These are phyloP conservation scores for Mesoligia furuncula DNA, from an alignment of 2,888 invertebrate species.

Conservation along the genomic window DNA sequence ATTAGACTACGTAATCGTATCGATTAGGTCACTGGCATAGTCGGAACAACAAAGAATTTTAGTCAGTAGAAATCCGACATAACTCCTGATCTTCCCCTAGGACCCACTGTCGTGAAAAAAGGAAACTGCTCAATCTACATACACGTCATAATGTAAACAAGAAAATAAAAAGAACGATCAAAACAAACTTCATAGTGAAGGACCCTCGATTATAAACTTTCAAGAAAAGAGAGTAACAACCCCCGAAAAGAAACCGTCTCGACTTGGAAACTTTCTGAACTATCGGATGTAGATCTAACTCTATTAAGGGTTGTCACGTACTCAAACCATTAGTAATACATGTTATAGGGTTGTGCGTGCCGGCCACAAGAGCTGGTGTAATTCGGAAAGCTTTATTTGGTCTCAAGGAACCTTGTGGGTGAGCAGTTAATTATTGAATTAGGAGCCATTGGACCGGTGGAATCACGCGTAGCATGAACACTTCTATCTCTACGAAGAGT, in stretches of 20 bases:
- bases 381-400: not conserved
- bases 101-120: not conserved
- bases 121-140: not conserved
- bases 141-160: not conserved
- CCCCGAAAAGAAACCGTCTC: not conserved
- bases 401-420: not conserved
- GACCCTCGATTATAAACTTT: not conserved
- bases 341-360: not conserved
- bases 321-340: not conserved
- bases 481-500: too few species aligned
- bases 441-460: not conserved
- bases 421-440: not conserved
- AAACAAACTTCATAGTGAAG: not conserved
- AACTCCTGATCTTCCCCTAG: not conserved
- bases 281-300: constrained; percentile 17
- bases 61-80: not conserved
- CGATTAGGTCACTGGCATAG: too few species aligned
- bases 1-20: too few species aligned
- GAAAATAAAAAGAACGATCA: not conserved
- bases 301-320: not conserved
- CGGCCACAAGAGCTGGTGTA: not conserved
- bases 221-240: not conserved
- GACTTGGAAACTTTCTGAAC: constrained; percentile 1
- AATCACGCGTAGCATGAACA: too few species aligned
- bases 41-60: not conserved